Base-by-base conservation (phyloP, 2,797 vertebrate genomes). In the Crax fasciolata region DNA sequence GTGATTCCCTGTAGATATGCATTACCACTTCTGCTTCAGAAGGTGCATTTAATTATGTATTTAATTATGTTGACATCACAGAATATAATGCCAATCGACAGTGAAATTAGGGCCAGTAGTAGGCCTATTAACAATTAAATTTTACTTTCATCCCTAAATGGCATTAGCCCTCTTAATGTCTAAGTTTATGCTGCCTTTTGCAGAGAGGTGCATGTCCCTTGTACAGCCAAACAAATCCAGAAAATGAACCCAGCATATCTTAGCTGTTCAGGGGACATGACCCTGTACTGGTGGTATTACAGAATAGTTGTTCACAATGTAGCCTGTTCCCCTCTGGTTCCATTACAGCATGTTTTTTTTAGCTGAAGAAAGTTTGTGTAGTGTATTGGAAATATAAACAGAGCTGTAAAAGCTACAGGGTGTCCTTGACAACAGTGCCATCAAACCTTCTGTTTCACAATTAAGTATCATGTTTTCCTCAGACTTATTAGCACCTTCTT, bases 341-440 rank as follows among this genome's bases (percentile, higher is more conserved):
- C 61, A 76, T 71, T 76, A 59, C 76, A 79, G 48, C 39, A 16
- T 90, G 39, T 2, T 87, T 82, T 92, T 82, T 92, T 91, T 68
- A 84, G 79, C 80, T 93, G 85, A 84, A 94, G 67, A 76, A 84
- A 86, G 89, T 71, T 95, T 96, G 80, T 49, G 10, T 74, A 76
- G 73, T 77, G 83, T 94, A 73, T 93, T 93, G 93, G 94, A 94
- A 96, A 96, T 84, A 95, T 43, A 95, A 96, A 96, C 89, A 96
- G 62, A 90, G 15, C 57, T 84, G 74, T 81, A 48, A 91, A 95
- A 91, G 65, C 73, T 79, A 82, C 85, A 86, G 91, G 32, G 59
- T n/a, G 0, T 82, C 89, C 91, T 84, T 91, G 88, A 93, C 87
- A 90, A 79, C 52, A 79, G 67, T 90, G 61, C 83, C 87, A 93